These are phyloP conservation scores for Daktulosphaira vitifoliae DNA, from an alignment of 1,140 invertebrate genomes.

Conservation along the genomic window DNA sequence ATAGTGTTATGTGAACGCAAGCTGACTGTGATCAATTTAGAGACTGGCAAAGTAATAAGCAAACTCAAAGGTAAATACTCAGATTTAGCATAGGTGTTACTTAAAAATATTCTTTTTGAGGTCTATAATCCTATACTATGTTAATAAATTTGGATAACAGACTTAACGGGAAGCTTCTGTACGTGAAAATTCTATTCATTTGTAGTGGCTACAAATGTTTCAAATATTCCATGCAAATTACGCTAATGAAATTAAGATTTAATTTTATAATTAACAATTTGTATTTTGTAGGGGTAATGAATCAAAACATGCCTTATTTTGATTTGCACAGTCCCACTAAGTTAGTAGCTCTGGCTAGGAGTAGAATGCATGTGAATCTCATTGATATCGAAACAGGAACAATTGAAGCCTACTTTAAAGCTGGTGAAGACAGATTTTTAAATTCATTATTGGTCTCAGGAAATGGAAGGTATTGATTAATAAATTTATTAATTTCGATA, in stretches of 20 bases:
- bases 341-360: constrained; percentile 70
- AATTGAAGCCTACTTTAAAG: constrained; percentile 79
- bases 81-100: too few species aligned
- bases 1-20: constrained; percentile 72
- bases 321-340: constrained; percentile 69
- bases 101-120: too few species aligned
- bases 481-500: neutral
- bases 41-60: constrained; percentile 59
- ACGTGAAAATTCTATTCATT: too few species aligned
- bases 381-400: constrained; percentile 75
- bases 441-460: constrained; percentile 78
- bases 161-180: too few species aligned
- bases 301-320: constrained; percentile 84
- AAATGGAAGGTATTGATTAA: constrained; percentile 58
- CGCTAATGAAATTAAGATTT: too few species aligned
- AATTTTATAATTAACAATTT: too few species aligned
- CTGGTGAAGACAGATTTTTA: constrained; percentile 76
- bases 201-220: too few species aligned
- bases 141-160: too few species aligned
- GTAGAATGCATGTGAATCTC: constrained; percentile 83
- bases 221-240: too few species aligned
- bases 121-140: too few species aligned
- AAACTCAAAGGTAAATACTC: constrained; percentile 61
- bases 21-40: constrained; percentile 66
- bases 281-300: constrained; percentile 60